Evolutionary conservation across 2,797 vertebrate species (phyloP).

Genomic region (Silurus lanzhouensis): DNA sequence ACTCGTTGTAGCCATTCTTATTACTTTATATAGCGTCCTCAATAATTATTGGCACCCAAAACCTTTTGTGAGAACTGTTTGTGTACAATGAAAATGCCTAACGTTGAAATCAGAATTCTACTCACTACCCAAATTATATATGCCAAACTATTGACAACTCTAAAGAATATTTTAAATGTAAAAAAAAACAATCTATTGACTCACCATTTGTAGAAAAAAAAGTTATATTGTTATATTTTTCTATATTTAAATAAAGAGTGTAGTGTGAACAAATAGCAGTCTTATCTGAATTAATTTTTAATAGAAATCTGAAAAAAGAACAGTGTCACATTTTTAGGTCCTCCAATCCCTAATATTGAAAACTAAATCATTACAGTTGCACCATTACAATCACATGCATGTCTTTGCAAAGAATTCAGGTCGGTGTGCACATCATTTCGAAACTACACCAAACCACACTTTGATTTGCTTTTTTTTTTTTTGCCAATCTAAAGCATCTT

Average conservation of each 20-base stretch:
- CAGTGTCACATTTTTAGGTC: background rate
- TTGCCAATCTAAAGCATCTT: background rate
- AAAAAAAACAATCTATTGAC: background rate
- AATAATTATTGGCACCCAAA: background rate
- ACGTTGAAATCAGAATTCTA: background rate
- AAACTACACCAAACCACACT: background rate
- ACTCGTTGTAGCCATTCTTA: background rate
- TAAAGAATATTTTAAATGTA: background rate
- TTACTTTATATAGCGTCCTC: background rate
- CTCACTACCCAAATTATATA: background rate
- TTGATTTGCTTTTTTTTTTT: background rate
- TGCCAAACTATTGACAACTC: background rate
- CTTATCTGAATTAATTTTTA: background rate
- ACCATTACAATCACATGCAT: background rate
- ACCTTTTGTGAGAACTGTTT: background rate
- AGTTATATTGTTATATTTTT: too few species aligned
- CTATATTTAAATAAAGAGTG: too few species aligned
- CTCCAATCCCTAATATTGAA: background rate
- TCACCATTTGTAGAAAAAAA: too few species aligned
- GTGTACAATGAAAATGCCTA: background rate
- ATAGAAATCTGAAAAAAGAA: background rate
- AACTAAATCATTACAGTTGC: background rate
- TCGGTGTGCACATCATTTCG: background rate
- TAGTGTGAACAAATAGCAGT: too few species aligned
- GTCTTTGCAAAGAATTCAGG: background rate